Conservation (phyloP, 2,113 vertebrate genomes). For the Porphyrio hochstetteri region DNA sequence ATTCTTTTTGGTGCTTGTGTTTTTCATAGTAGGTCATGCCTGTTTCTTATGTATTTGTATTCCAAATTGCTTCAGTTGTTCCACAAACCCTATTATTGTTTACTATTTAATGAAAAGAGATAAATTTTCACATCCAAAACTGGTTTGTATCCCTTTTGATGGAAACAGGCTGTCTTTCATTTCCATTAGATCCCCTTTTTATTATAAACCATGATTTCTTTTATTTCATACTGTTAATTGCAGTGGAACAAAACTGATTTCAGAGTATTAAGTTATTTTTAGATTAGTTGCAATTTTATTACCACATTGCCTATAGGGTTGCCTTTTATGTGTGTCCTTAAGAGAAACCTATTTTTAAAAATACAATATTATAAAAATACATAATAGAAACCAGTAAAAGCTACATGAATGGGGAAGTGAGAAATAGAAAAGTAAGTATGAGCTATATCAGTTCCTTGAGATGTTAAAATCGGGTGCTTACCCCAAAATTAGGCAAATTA, state of each 20-base stretch:
- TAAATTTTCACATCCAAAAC: not conserved
- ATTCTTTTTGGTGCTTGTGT: not conserved
- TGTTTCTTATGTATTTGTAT: not conserved
- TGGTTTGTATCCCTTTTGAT: not conserved
- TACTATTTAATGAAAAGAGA: not conserved
- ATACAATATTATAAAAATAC: not conserved
- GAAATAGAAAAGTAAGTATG: not conserved
- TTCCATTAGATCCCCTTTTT: not conserved
- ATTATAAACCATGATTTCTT: not conserved
- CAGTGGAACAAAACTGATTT: slow-evolving; percentile 43
- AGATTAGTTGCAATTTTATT: slow-evolving; percentile 52
- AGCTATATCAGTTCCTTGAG: not conserved
- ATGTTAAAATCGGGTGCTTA: not conserved
- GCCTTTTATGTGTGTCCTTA: not conserved
- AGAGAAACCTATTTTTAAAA: not conserved
- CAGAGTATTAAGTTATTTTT: slow-evolving; percentile 20
- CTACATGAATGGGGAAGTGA: not conserved
- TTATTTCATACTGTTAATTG: slow-evolving; percentile 43
- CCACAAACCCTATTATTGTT: not conserved
- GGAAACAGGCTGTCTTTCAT: not conserved
- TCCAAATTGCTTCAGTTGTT: not conserved
- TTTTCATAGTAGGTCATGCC: not conserved
- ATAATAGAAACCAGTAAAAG: not conserved
- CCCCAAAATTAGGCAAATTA: not conserved
- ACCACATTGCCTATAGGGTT: not conserved